phyloP scores from a whole-genome alignment of 2,888 invertebrate genomes.

The Xanthia icteritia region DNA sequence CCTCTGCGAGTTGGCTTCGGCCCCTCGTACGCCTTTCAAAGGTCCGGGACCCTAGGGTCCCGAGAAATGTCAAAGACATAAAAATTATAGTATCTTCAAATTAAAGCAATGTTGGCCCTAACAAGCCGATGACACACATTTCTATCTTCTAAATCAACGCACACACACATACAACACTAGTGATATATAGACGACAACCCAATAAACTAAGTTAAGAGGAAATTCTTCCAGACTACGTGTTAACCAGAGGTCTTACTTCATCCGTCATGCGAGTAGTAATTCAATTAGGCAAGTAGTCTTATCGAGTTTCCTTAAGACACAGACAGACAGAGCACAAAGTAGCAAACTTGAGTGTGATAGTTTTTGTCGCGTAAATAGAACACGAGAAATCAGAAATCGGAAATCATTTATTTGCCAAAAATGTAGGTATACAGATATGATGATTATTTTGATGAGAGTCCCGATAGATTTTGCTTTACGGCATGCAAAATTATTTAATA shows the following conservation, averaged over 20 bases:
- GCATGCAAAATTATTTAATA: no score
- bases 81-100: no score
- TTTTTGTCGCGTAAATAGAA: background rate
- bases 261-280: conserved; percentile 56
- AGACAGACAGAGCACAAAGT: conserved; percentile 9
- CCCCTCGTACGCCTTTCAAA: no score
- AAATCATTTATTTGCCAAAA: no score
- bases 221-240: conserved; percentile 44
- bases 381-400: no score
- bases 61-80: no score
- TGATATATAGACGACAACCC: conserved; percentile 13
- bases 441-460: no score
- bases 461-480: no score
- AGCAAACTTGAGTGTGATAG: background rate
- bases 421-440: no score
- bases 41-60: no score
- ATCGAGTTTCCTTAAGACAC: conserved; percentile 34
- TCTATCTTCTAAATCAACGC: background rate
- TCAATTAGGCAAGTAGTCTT: conserved; percentile 52
- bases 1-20: no score
- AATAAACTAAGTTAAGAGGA: conserved; percentile 52
- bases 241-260: conserved; percentile 22
- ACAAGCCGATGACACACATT: background rate
- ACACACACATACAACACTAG: background rate
- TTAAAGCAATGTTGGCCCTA: background rate